Evolutionary conservation across 2,888 invertebrate genomes (phyloP).

Genomic region (Acheta domesticus): DNA sequence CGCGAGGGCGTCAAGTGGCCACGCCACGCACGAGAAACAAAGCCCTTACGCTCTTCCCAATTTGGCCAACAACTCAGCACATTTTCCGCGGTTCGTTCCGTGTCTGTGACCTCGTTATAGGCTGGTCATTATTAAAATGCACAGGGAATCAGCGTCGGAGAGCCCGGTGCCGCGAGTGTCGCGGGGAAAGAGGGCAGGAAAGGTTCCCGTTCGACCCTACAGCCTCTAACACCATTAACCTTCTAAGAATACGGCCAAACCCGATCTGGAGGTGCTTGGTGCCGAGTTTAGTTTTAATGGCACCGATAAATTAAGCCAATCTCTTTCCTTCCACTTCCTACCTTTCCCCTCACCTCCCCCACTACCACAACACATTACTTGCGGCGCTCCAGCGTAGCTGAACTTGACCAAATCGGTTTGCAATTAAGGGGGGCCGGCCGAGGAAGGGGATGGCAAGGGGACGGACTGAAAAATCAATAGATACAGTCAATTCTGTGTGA

Average conservation of each 20-base stretch:
- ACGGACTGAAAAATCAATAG: conserved; percentile 36
- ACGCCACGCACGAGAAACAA: neutral
- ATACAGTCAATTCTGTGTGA: conserved; percentile 31
- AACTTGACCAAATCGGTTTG: conserved; percentile 39
- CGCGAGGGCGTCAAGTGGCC: no score
- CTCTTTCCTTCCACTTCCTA: conserved; percentile 33
- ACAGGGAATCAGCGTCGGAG: conserved; percentile 19
- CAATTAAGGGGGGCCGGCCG: conserved; percentile 35
- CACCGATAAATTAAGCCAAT: conserved; percentile 39
- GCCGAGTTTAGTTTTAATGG: conserved; percentile 38
- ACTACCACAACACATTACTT: conserved; percentile 32
- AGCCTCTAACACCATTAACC: conserved; percentile 30
- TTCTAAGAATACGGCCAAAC: conserved; percentile 27
- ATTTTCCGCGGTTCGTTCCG: conserved; percentile 23
- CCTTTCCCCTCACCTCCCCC: conserved; percentile 24
- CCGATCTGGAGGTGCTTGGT: conserved; percentile 30
- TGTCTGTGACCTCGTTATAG: conserved; percentile 29
- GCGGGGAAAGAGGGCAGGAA: neutral
- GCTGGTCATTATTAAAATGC: conserved; percentile 34
- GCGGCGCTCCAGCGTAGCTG: conserved; percentile 25
- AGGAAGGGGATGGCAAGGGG: conserved; percentile 21
- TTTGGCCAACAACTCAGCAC: conserved; percentile 28
- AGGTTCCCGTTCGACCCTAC: conserved; percentile 19
- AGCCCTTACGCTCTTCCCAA: conserved; percentile 4
- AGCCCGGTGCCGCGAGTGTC: conserved; percentile 22